phyloP scores from a whole-genome alignment of 2,113 vertebrate species.

The Eptatretus burgeri region DNA sequence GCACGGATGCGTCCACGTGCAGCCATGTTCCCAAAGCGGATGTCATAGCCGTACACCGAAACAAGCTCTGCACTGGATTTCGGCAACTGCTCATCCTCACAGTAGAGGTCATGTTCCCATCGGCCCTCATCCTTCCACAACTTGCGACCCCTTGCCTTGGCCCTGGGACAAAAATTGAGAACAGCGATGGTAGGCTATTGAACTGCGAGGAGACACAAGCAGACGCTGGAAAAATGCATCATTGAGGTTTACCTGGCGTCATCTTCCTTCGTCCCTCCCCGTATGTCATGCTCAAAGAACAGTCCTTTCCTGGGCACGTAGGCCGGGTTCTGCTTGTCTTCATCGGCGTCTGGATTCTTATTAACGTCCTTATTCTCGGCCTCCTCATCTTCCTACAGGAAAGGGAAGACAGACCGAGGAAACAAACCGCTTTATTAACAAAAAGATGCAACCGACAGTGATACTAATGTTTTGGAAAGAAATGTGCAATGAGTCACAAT shows the following conservation, averaged over 20 bases:
- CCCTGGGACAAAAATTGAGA: slow-evolving; percentile 19
- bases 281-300: slow-evolving; percentile 86
- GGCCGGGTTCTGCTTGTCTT: slow-evolving; percentile 76
- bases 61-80: slow-evolving; percentile 79
- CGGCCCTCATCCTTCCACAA: slow-evolving; percentile 89
- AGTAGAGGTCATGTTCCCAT: slow-evolving; percentile 81
- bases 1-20: slow-evolving; percentile 33
- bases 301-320: slow-evolving; percentile 84
- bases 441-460: too few relatives aligned
- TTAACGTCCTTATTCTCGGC: too few relatives aligned
- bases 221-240: too few relatives aligned
- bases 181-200: too few relatives aligned
- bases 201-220: too few relatives aligned
- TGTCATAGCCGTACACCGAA: slow-evolving; percentile 79
- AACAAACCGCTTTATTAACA: too few relatives aligned
- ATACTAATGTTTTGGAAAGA: too few relatives aligned
- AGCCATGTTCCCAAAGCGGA: slow-evolving; percentile 37
- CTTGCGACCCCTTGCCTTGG: slow-evolving; percentile 63
- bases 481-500: too few relatives aligned
- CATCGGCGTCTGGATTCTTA: slow-evolving; percentile 34
- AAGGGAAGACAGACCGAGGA: too few relatives aligned
- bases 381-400: too few relatives aligned
- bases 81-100: slow-evolving; percentile 82
- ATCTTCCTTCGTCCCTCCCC: slow-evolving; percentile 64
- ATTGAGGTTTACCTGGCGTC: slow-evolving; percentile 32